Percentiles rank a stretch among this genome's conserved stretches.
phyloP scores from a whole-genome alignment of 2,797 vertebrate species.

The Octomys mimax region DNA sequence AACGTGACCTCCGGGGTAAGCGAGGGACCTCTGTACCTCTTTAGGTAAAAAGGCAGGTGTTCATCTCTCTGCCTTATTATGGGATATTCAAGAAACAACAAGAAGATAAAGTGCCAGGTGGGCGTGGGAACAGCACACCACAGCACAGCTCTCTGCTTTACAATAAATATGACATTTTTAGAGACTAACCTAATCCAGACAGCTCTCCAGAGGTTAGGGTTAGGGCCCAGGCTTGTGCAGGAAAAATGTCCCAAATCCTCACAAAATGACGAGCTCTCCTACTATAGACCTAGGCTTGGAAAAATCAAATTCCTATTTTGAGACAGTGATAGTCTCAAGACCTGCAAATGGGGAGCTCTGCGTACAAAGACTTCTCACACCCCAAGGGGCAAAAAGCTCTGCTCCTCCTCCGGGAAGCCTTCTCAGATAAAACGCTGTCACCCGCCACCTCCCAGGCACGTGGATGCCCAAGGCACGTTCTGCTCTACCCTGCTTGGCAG shows the following conservation, averaged over 20 bases:
- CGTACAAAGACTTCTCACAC: background rate
- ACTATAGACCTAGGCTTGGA: background rate
- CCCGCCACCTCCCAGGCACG: background rate
- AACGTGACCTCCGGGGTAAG: no score
- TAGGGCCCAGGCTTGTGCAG: background rate
- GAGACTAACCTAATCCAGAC: background rate
- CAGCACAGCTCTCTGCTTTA: background rate
- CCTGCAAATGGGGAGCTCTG: background rate
- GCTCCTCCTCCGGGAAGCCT: background rate
- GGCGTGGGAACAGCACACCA: background rate
- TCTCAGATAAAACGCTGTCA: background rate
- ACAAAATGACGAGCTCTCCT: background rate
- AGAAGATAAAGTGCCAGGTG: background rate
- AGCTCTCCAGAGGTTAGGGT: background rate
- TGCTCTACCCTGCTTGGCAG: background rate
- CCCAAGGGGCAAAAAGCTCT: background rate
- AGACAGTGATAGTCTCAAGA: background rate
- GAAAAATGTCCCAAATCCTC: background rate
- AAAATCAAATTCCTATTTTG: conserved; percentile 16
- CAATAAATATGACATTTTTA: background rate
- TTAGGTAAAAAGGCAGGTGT: background rate
- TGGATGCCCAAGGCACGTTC: background rate
- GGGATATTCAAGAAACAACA: background rate
- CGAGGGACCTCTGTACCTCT: background rate
- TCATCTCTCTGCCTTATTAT: background rate